phyloP scores from a whole-genome alignment of 2,888 invertebrate genomes.

The Gastracanthus pulcherrimus region DNA sequence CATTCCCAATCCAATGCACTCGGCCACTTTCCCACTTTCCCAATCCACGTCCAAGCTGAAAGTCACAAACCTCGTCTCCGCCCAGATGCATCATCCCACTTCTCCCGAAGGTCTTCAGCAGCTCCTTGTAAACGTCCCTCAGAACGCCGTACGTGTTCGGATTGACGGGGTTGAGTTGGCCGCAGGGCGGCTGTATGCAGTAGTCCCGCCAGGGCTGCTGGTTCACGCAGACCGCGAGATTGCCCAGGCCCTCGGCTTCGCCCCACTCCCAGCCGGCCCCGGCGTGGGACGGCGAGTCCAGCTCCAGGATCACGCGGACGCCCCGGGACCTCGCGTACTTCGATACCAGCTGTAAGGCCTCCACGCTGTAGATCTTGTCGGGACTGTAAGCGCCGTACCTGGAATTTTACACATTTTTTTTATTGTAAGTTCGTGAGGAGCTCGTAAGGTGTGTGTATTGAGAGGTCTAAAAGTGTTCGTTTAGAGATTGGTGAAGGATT shows the following conservation, averaged over 20 bases:
- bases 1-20: no score
- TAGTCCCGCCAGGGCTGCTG: conserved; percentile 84
- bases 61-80: conserved; percentile 86
- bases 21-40: no score
- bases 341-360: conserved; percentile 84
- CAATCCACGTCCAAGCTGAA: no score
- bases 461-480: no score
- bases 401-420: background rate
- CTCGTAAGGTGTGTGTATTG: no score
- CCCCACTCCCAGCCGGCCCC: conserved; percentile 93
- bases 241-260: conserved; percentile 79
- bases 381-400: conserved; percentile 88
- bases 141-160: conserved; percentile 84
- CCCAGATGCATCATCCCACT: conserved; percentile 88
- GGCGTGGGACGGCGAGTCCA: conserved; percentile 93
- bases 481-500: no score
- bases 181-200: conserved; percentile 91
- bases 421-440: background rate
- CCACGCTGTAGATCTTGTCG: conserved; percentile 83
- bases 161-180: conserved; percentile 90
- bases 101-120: conserved; percentile 80
- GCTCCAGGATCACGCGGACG: conserved; percentile 91
- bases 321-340: conserved; percentile 89
- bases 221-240: conserved; percentile 84
- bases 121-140: conserved; percentile 84